Evolutionary conservation across 53 echinoderm and acorn worm species (phyloP).

Genomic region (Holothuria scabra): DNA sequence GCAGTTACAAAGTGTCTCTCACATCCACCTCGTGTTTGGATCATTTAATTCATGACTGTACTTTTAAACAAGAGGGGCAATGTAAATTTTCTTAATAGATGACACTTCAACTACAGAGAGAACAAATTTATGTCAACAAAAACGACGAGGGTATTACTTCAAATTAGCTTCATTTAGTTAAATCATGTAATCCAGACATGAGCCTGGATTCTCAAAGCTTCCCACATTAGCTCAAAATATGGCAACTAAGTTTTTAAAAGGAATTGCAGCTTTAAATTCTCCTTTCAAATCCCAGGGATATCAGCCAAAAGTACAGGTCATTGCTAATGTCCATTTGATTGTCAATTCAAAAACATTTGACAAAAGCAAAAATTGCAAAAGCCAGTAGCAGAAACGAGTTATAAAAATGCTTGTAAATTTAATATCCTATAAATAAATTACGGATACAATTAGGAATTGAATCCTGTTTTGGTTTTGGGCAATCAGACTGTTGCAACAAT

Average conservation of each 20-base stretch:
- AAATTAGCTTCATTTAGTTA: neutral
- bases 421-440: too few relatives aligned
- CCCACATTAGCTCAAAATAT: too few relatives aligned
- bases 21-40: too few relatives aligned
- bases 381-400: too few relatives aligned
- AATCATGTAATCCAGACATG: neutral
- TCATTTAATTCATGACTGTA: neutral
- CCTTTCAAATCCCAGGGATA: neutral
- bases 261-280: too few relatives aligned
- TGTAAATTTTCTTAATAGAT: constrained; percentile 25
- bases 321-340: constrained; percentile 5
- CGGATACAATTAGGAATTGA: too few relatives aligned
- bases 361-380: too few relatives aligned
- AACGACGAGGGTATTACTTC: neutral
- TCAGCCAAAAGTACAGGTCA: constrained; percentile 28
- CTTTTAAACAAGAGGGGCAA: neutral
- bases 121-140: neutral
- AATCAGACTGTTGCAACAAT: too few relatives aligned
- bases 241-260: too few relatives aligned
- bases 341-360: neutral
- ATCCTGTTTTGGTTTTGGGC: too few relatives aligned
- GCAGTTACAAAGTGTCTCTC: too few relatives aligned
- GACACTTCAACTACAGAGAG: neutral
- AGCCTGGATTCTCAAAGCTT: neutral
- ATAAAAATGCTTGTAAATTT: too few relatives aligned